Percentiles rank a stretch among this genome's conserved stretches.
These are phyloP conservation scores for Siniperca obscura DNA, from an alignment of 2,797 vertebrate genomes.

Conservation along the genomic window DNA sequence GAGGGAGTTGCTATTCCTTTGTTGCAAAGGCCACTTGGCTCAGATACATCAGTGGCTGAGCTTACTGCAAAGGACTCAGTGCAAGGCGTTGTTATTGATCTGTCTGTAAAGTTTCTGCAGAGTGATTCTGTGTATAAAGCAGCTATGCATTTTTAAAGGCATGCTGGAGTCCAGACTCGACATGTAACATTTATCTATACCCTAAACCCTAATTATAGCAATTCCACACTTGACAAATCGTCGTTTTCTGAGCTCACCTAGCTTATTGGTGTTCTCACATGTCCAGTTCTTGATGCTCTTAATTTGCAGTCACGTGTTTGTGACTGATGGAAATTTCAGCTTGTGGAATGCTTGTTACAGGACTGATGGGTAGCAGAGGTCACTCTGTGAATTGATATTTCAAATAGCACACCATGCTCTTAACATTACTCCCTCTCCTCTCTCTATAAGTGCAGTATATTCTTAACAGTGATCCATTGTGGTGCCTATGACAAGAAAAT, in stretches of 20 bases:
- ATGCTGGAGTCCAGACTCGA: conserved; percentile 56
- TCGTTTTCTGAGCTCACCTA: conserved; percentile 30
- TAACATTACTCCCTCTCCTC: conserved; percentile 64
- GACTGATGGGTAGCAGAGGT: conserved; percentile 61
- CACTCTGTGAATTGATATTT: conserved; percentile 71
- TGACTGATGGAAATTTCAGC: conserved; percentile 70
- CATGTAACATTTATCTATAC: conserved; percentile 76
- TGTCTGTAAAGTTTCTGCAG: conserved; percentile 82
- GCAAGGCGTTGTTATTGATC: conserved; percentile 81
- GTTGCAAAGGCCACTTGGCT: conserved; percentile 82
- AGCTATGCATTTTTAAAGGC: conserved; percentile 75
- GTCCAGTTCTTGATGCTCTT: conserved; percentile 49
- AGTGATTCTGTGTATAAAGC: conserved; percentile 78
- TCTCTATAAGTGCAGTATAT: conserved; percentile 70
- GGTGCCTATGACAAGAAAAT: conserved; percentile 82
- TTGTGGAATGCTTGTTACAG: conserved; percentile 37
- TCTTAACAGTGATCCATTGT: conserved; percentile 83
- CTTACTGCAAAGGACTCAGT: conserved; percentile 75
- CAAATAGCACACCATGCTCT: conserved; percentile 61
- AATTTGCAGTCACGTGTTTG: conserved; percentile 56
- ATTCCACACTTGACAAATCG: conserved; percentile 63
- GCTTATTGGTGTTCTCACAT: conserved; percentile 43
- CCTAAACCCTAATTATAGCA: conserved; percentile 66
- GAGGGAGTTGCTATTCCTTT: conserved; percentile 76
- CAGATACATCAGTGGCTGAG: conserved; percentile 77